Percentiles rank a stretch among this genome's conserved stretches.
Evolutionary conservation across 2,113 vertebrate species (phyloP).

Genomic region (Xenus cinereus): DNA sequence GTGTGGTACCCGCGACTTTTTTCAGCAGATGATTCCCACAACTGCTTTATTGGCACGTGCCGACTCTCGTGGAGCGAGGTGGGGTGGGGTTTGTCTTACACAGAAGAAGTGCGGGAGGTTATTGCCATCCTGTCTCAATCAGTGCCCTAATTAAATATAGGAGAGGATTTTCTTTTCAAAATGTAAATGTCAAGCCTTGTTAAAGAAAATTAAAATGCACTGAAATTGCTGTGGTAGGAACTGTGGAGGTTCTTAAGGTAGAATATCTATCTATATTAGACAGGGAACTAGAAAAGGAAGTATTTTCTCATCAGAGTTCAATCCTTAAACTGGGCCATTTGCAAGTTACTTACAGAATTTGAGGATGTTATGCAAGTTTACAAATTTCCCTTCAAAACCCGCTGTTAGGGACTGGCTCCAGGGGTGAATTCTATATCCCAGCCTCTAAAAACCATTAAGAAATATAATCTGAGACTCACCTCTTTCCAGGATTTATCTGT

Average conservation of each 20-base stretch:
- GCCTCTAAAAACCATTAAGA: background rate
- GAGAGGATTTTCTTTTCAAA: constrained; percentile 31
- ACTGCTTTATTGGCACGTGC: background rate
- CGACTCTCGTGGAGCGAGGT: background rate
- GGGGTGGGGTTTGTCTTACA: background rate
- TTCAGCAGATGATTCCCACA: background rate
- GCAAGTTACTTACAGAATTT: background rate
- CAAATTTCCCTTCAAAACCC: background rate
- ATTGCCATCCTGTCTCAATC: background rate
- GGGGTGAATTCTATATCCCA: background rate
- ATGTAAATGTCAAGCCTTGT: constrained; percentile 13
- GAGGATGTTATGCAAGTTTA: background rate
- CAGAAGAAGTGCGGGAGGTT: background rate
- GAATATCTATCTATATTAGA: background rate
- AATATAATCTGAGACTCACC: background rate
- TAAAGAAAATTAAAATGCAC: constrained; percentile 25
- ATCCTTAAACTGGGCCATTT: background rate
- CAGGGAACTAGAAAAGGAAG: background rate
- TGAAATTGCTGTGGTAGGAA: background rate
- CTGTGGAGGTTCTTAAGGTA: background rate
- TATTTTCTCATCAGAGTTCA: background rate
- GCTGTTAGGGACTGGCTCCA: background rate
- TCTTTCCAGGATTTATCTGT: background rate
- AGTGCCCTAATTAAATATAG: constrained; percentile 11
- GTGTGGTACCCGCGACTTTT: background rate